phyloP scores from a whole-genome alignment of 2,113 vertebrate genomes.

The Brevimyrus niger region DNA sequence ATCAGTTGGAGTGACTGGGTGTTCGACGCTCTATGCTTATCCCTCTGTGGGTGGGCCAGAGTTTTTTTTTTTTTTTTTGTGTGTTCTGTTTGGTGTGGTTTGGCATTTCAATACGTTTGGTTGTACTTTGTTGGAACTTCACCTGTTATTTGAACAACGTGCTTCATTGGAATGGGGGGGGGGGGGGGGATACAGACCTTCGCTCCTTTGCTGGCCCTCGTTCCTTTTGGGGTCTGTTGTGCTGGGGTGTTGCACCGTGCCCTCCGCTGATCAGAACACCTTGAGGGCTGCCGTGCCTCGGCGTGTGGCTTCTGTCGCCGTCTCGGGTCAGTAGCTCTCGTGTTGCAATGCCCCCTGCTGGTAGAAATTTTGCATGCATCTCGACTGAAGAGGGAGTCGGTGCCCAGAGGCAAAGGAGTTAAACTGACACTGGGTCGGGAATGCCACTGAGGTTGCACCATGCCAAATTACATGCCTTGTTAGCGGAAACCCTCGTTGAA shows the following conservation, averaged over 20 bases:
- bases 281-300: background rate
- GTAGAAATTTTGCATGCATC: background rate
- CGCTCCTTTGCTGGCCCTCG: background rate
- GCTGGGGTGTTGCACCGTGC: background rate
- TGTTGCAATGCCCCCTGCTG: background rate
- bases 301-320: background rate
- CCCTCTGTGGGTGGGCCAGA: background rate
- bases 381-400: background rate
- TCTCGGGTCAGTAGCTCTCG: background rate
- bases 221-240: background rate
- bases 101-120: background rate
- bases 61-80: too few relatives aligned
- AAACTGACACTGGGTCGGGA: background rate
- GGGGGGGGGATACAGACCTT: background rate
- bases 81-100: background rate
- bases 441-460: background rate
- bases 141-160: background rate
- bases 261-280: background rate
- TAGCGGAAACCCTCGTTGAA: background rate
- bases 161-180: background rate
- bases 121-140: background rate
- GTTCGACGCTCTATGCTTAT: background rate
- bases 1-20: background rate
- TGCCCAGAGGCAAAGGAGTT: conserved; percentile 4
- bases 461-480: conserved; percentile 1